Conservation (phyloP, 2,888 invertebrate species). For the Gasteruption jaculator region DNA sequence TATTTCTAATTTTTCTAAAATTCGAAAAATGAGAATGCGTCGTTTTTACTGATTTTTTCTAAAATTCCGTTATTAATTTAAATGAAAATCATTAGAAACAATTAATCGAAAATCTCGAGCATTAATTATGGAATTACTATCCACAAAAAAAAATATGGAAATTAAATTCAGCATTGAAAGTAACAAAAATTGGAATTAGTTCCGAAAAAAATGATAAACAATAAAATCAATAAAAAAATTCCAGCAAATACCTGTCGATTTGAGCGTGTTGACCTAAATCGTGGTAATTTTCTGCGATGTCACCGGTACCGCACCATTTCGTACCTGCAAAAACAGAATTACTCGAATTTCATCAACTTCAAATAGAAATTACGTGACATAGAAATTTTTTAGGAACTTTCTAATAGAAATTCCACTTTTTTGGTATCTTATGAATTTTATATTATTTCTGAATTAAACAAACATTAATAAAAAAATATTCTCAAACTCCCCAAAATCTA, state of each 20-base stretch:
- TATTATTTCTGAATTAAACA: not conserved
- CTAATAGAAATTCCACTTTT: not conserved
- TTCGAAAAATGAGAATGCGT: too few relatives aligned
- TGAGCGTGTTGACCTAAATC: slow-evolving; percentile 71
- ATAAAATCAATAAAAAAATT: not conserved
- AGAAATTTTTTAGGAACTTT: slow-evolving; percentile 1
- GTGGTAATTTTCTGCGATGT: slow-evolving; percentile 77
- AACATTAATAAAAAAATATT: slow-evolving; percentile 5
- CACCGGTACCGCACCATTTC: slow-evolving; percentile 91
- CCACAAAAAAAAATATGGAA: not conserved
- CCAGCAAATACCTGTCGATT: slow-evolving; percentile 38
- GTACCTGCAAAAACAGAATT: slow-evolving; percentile 68
- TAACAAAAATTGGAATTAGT: not conserved
- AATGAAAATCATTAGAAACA: too few relatives aligned
- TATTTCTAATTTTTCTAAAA: too few relatives aligned
- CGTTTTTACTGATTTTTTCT: too few relatives aligned
- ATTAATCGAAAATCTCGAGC: too few relatives aligned
- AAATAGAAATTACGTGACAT: not conserved
- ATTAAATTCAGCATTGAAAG: not conserved
- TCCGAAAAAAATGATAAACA: not conserved
- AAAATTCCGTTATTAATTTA: too few relatives aligned
- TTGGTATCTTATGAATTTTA: not conserved
- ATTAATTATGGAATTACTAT: too few relatives aligned
- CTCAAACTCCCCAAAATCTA: too few relatives aligned
- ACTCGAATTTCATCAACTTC: not conserved